A percentile compares a stretch with the other conserved stretches of the same genome.
Evolutionary conservation across 2,888 invertebrate genomes (phyloP).

Genomic region (Microctonus brassicae): DNA sequence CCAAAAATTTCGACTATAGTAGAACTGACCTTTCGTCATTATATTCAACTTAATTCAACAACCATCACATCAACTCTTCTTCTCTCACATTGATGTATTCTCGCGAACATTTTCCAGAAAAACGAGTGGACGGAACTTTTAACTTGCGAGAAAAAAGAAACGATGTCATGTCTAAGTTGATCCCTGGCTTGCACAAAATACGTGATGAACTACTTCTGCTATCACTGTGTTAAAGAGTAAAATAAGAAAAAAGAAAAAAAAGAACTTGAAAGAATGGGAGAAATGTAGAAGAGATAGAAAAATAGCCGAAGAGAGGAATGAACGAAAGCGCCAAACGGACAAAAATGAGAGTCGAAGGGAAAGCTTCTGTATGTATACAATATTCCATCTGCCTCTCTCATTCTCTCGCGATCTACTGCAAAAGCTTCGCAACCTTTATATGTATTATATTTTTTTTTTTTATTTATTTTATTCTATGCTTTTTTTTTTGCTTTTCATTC

Average conservation of each 20-base stretch:
- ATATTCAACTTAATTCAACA: too few relatives aligned
- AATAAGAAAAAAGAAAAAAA: background rate
- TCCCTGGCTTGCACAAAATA: background rate
- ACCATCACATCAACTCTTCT: too few relatives aligned
- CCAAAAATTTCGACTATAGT: too few relatives aligned
- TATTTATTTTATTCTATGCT: background rate
- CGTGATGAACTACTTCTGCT: conserved; percentile 25
- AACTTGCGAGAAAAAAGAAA: conserved; percentile 4
- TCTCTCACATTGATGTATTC: too few relatives aligned
- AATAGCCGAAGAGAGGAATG: background rate
- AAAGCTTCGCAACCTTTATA: background rate
- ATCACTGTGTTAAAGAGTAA: background rate
- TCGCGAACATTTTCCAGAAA: too few relatives aligned
- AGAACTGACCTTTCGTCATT: too few relatives aligned
- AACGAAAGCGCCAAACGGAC: background rate
- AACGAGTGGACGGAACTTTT: too few relatives aligned
- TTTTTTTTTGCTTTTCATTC: background rate
- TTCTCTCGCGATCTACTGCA: background rate
- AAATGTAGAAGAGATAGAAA: too few relatives aligned
- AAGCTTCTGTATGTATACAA: background rate
- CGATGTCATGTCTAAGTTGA: conserved; percentile 16
- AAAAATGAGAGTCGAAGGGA: background rate
- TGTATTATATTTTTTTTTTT: background rate
- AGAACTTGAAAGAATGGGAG: too few relatives aligned
- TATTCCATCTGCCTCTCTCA: background rate